Evolutionary conservation across 2,888 invertebrate genomes (phyloP).

Genomic region (Hylaea fasciaria): DNA sequence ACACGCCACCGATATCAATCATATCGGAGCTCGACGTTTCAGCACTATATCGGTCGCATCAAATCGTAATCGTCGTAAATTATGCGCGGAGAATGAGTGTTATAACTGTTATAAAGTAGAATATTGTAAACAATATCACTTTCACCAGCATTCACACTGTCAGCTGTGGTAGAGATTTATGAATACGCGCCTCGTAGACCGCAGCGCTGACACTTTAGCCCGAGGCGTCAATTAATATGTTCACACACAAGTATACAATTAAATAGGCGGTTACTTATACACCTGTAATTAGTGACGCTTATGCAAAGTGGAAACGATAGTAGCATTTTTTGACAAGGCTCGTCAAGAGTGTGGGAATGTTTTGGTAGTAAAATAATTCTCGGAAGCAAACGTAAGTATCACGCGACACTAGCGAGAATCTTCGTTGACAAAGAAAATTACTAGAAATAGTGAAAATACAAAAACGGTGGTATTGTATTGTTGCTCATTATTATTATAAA

Average conservation of each 20-base stretch:
- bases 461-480: neutral
- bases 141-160: constrained; percentile 47
- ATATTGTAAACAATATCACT: constrained; percentile 47
- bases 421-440: neutral
- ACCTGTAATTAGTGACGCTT: constrained; percentile 41
- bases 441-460: too few relatives aligned
- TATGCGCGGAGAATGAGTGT: neutral
- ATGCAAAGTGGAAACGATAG: constrained; percentile 33
- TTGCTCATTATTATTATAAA: neutral
- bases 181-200: constrained; percentile 39
- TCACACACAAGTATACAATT: constrained; percentile 36
- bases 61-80: neutral
- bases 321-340: constrained; percentile 26
- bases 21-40: constrained; percentile 14
- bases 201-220: constrained; percentile 40
- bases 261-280: constrained; percentile 39
- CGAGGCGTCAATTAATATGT: constrained; percentile 47
- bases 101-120: constrained; percentile 16
- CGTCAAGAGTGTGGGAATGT: constrained; percentile 31
- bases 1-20: constrained; percentile 34
- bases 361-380: constrained; percentile 14
- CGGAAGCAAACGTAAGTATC: neutral
- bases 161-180: constrained; percentile 50
- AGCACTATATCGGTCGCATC: constrained; percentile 4
- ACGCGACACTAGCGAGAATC: constrained; percentile 2